Evolutionary conservation across 2,797 vertebrate genomes (phyloP).

Genomic region (Sebastiscus tertius): DNA sequence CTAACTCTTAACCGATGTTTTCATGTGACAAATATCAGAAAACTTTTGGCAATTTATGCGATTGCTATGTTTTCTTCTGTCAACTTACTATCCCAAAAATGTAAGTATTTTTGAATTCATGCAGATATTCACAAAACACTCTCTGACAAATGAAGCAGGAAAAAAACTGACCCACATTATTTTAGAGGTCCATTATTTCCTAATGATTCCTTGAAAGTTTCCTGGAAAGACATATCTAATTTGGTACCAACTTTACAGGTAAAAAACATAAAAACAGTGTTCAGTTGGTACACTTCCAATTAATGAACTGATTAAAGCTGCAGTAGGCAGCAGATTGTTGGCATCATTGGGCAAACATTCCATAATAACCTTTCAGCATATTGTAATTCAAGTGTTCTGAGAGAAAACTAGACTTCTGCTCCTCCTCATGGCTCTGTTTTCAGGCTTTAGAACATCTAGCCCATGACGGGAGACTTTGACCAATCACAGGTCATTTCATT

Average conservation of each 20-base stretch:
- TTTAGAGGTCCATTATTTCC: background rate
- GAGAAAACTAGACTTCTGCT: no score
- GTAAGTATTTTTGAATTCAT: background rate
- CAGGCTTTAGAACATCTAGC: no score
- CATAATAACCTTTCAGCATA: no score
- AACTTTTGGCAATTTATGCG: no score
- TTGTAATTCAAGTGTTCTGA: no score
- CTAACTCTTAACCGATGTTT: no score
- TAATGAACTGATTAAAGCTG: background rate
- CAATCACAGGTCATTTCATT: no score
- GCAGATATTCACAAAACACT: background rate
- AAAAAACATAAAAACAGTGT: background rate
- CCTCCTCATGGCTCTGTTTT: no score
- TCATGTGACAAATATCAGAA: no score
- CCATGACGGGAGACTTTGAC: no score
- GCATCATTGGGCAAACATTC: no score
- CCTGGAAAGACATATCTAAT: background rate
- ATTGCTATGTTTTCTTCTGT: no score
- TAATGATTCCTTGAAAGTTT: background rate
- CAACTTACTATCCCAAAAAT: background rate
- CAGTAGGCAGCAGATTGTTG: rapidly evolving
- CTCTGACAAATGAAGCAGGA: background rate
- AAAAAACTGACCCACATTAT: background rate
- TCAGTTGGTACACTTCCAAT: background rate
- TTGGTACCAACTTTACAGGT: background rate